Evolutionary conservation across 1,140 invertebrate genomes (phyloP), one percentile per base, ranked within the genome.

Genomic region (Metopolophium dirhodum): DNA sequence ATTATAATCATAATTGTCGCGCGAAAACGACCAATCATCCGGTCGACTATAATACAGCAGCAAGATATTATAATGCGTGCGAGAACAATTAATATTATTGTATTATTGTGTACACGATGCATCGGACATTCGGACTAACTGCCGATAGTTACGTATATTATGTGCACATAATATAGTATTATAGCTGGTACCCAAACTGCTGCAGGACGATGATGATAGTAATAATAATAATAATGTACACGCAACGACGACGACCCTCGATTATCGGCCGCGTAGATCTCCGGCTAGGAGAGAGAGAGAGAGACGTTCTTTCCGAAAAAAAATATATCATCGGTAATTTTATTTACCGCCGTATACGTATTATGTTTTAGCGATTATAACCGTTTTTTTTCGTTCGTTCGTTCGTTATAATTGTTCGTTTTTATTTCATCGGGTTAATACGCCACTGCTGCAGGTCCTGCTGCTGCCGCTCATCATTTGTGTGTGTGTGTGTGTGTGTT

Each of bases 351-450:
- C 18, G 61, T 77, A 77, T 77, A 77, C 6, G n/a, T 47, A 47
- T 87, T 23, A 87, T n/a, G 26, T 87, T 47, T 87, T 47, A 87
- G 85, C 30, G 41, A 87, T 87, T 87, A 77, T 77, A 87, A 47
- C 85, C 23, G 85, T 47, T 85, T 85, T 85, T 87, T 86, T 85
- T 85, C 37, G 37, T 41, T 51, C 30, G 30, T 83, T 45, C 83
- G 23, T 85, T 51, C 22, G n/a, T 47, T 51, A 51, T 77, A n/a
- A 77, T 77, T 77, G 61, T 77, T 77, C 61, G n/a, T 77, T 77
- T 54, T 77, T 77, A 77, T 77, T 51, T 49, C n/a, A 35, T 54
- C 22, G 47, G 47, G 35, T 54, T 88, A 88, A 51, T n/a, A 49
- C 14, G 87, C 8, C 35, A 77, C 61, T 77, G 30, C 61, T 77